Percentiles rank a stretch among this genome's conserved stretches.
phyloP scores from a whole-genome alignment of 2,888 invertebrate genomes.

The Troides helena region DNA sequence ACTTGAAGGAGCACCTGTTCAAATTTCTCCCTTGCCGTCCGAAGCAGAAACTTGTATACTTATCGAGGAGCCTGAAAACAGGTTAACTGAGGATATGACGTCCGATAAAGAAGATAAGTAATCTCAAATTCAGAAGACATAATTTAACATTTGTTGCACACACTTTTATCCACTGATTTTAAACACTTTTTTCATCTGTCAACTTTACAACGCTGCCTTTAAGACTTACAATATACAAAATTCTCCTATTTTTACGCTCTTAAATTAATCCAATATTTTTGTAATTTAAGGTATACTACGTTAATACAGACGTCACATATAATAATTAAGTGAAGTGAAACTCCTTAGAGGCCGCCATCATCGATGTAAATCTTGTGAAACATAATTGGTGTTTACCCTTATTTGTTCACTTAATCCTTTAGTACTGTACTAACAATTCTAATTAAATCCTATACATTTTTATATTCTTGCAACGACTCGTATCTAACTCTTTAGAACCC shows the following conservation, averaged over 20 bases:
- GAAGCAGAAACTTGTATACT: slow-evolving; percentile 54
- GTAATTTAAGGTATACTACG: slow-evolving; percentile 7
- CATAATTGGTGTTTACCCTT: not conserved
- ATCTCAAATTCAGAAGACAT: slow-evolving; percentile 2
- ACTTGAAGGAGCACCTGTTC: slow-evolving; percentile 41
- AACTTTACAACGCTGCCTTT: slow-evolving; percentile 7
- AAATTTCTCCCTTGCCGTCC: slow-evolving; percentile 32
- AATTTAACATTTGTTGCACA: slow-evolving; percentile 6
- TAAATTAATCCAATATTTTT: slow-evolving; percentile 27
- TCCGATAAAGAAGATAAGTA: slow-evolving; percentile 45
- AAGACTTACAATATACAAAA: slow-evolving; percentile 15
- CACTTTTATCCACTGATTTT: not conserved
- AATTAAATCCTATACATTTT: not conserved
- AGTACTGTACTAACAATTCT: not conserved
- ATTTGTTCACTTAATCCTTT: not conserved
- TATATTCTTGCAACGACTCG: slow-evolving; percentile 13
- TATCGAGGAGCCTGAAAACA: slow-evolving; percentile 48
- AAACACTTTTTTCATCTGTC: not conserved
- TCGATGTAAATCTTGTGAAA: slow-evolving; percentile 3
- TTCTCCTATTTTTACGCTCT: slow-evolving; percentile 24
- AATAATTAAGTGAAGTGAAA: not conserved
- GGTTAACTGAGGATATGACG: slow-evolving; percentile 32
- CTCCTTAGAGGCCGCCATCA: slow-evolving; percentile 23
- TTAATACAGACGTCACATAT: not conserved
- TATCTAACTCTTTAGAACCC: slow-evolving; percentile 38